Evolutionary conservation across 1,140 invertebrate genomes (phyloP).

Genomic region (Formica exsecta): DNA sequence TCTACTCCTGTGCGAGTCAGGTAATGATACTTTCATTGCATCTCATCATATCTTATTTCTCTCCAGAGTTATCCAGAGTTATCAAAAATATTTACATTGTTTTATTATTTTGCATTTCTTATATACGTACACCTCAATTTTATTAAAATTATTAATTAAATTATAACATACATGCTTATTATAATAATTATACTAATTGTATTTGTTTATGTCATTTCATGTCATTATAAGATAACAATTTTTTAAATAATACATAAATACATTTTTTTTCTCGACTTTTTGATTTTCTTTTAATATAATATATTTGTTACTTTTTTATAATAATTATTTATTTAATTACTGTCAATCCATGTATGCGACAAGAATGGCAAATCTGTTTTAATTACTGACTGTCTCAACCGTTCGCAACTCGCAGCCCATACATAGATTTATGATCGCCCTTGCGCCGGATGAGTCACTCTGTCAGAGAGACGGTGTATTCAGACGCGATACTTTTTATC

Average conservation of each 20-base stretch:
- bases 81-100: constrained; percentile 9
- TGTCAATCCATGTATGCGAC: not conserved
- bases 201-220: no score
- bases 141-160: constrained; percentile 9
- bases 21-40: constrained; percentile 82
- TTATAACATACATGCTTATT: not conserved
- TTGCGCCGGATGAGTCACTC: constrained; percentile 47
- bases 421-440: constrained; percentile 51
- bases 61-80: not conserved
- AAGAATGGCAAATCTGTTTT: constrained; percentile 18
- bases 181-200: not conserved
- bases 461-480: constrained; percentile 5
- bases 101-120: not conserved
- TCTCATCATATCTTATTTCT: constrained; percentile 53
- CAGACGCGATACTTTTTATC: constrained; percentile 56
- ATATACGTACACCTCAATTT: not conserved
- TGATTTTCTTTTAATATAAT: not conserved
- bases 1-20: constrained; percentile 93
- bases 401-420: constrained; percentile 29
- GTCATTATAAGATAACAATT: constrained; percentile 8
- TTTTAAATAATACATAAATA: not conserved
- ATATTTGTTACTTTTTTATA: not conserved
- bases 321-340: constrained; percentile 8
- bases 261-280: not conserved
- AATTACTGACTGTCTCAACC: constrained; percentile 14